These are phyloP conservation scores for Diabrotica virgifera DNA, from an alignment of 1,140 invertebrate genomes.

Conservation along the genomic window DNA sequence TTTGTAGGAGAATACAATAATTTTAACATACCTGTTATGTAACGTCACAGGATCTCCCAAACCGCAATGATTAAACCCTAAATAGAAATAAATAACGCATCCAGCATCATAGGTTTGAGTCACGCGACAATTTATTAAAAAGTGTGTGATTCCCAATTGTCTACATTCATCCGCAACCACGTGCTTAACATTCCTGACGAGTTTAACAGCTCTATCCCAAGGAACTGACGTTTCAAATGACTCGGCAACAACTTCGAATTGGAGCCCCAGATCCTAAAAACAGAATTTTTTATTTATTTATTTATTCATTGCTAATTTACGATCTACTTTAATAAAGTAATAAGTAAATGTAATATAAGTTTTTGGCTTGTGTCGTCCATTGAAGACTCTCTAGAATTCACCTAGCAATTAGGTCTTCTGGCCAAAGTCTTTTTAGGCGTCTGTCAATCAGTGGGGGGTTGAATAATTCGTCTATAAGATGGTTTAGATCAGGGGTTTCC, in stretches of 20 bases:
- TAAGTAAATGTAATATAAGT: too few relatives aligned
- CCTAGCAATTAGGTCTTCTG: too few relatives aligned
- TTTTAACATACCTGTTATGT: constrained; percentile 61
- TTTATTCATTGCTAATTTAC: too few relatives aligned
- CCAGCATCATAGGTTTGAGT: constrained; percentile 97
- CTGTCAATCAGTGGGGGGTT: too few relatives aligned
- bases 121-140: constrained; percentile 77
- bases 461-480: too few relatives aligned
- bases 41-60: constrained; percentile 71
- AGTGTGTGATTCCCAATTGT: constrained; percentile 58
- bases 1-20: neutral
- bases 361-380: too few relatives aligned
- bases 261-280: constrained; percentile 82
- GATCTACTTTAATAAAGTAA: too few relatives aligned
- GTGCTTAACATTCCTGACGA: constrained; percentile 89
- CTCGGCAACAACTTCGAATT: constrained; percentile 87
- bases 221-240: constrained; percentile 98
- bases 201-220: constrained; percentile 82
- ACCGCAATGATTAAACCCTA: constrained; percentile 80
- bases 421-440: too few relatives aligned
- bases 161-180: constrained; percentile 74
- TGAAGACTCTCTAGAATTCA: too few relatives aligned
- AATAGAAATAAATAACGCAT: constrained; percentile 98
- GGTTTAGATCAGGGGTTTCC: too few relatives aligned
- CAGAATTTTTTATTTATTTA: too few relatives aligned